Evolutionary conservation across 2,888 invertebrate genomes (phyloP), one percentile per base, ranked within the genome.

Genomic region (Bombylius discolor): DNA sequence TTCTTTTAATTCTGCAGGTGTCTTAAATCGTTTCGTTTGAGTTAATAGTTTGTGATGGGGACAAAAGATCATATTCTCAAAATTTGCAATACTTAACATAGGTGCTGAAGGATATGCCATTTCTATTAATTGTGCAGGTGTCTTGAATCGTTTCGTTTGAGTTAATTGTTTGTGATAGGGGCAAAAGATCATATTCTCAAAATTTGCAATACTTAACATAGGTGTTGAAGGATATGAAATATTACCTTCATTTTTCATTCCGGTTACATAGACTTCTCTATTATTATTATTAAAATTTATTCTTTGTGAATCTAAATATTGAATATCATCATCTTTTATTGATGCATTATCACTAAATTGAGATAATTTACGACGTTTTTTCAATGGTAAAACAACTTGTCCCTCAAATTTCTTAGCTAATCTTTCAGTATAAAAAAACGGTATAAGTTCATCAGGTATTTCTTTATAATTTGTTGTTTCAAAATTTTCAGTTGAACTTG

Each of bases 61-160:
- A 23, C 52, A 48, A 47, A 49, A 54, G 23, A 58, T 56, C 48
- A 58, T 58, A 52, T 58, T 57, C 54, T 61, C 61, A 36, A 61
- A 55, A 55, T 57, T 61, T 13, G 61, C 61, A 48, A 61, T 61
- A 49, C 59, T 59, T 34, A 61, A 49, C 61, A 61, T 61, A 42
- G 58, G 61, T 31, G 61, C 59, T 8, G 59, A 56, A 34, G 61
- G 61, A 52, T 61, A 61, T 13, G 61, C 45, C n/a, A 59, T 51
- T 47, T 59, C 58, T 46, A 57, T 58, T 39, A 56, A 47, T 49
- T 59, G 57, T 4, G 56, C 59, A 4, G 59, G 59, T 4, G 59
- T 58, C 49, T 59, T 61, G 50, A 58, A 59, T 47, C 52, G 52
- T 5, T 56, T 52, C 9, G 13, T 14, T 5, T 54, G 53, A 33